Conservation (phyloP, 2,888 invertebrate species). For the Alloscopus bannaensis region DNA sequence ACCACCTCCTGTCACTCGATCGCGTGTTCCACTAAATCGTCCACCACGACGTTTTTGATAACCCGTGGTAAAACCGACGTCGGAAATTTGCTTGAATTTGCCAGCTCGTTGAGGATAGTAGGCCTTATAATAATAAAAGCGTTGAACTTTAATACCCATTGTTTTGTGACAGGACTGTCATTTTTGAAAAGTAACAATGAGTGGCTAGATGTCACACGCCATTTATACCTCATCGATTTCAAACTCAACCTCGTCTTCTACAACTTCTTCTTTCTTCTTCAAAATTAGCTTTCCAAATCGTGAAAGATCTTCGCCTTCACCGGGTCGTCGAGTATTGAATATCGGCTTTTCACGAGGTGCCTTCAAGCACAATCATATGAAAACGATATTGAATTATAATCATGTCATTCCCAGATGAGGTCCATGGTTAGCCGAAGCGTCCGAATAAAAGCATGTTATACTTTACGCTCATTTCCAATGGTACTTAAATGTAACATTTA, state of each 20-base stretch:
- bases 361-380: constrained; percentile 64
- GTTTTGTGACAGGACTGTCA: too few relatives aligned
- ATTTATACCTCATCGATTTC: constrained; percentile 43
- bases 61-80: constrained; percentile 74
- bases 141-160: too few relatives aligned
- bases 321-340: constrained; percentile 94
- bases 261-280: constrained; percentile 83
- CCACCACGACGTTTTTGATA: constrained; percentile 76
- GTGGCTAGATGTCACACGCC: not conserved
- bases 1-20: constrained; percentile 77
- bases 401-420: too few relatives aligned
- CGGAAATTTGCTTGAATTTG: constrained; percentile 86
- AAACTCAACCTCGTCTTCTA: constrained; percentile 78
- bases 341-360: constrained; percentile 87
- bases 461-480: too few relatives aligned
- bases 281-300: constrained; percentile 95
- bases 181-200: not conserved
- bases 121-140: too few relatives aligned
- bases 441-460: too few relatives aligned
- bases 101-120: constrained; percentile 89
- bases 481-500: too few relatives aligned
- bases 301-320: constrained; percentile 92
- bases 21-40: constrained; percentile 76
- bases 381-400: too few relatives aligned
- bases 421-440: too few relatives aligned